Percentiles rank a stretch among this genome's conserved stretches.
Evolutionary conservation across 2,797 vertebrate genomes (phyloP).

Genomic region (Sphenodon punctatus): DNA sequence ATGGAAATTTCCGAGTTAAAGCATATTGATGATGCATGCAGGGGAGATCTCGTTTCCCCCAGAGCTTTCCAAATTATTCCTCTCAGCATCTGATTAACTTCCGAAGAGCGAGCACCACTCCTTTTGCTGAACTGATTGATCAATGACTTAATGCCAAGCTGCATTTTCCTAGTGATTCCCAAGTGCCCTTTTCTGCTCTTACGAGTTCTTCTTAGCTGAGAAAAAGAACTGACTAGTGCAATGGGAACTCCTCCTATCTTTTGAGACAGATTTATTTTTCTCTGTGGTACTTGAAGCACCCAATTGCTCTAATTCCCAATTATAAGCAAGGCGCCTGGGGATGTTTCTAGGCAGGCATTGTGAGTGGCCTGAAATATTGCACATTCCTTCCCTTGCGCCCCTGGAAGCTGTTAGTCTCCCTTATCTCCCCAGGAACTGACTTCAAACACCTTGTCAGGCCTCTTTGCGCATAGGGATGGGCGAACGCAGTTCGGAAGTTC

Average conservation of each 20-base stretch:
- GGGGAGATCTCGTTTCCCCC: constrained; percentile 60
- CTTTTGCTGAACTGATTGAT: constrained; percentile 72
- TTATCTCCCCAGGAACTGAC: too few relatives aligned
- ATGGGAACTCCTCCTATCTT: constrained; percentile 26
- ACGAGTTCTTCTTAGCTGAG: constrained; percentile 44
- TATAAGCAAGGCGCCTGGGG: too few relatives aligned
- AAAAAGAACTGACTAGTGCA: constrained; percentile 24
- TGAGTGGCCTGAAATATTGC: too few relatives aligned
- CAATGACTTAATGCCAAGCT: constrained; percentile 68
- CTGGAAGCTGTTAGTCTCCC: too few relatives aligned
- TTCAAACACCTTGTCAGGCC: too few relatives aligned
- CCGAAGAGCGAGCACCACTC: constrained; percentile 61
- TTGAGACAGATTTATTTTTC: neutral
- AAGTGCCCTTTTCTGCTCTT: constrained; percentile 54
- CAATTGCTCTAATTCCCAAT: too few relatives aligned
- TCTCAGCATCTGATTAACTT: constrained; percentile 75
- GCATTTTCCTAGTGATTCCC: constrained; percentile 66
- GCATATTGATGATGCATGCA: constrained; percentile 64
- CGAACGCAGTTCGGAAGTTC: too few relatives aligned
- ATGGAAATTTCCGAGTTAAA: constrained; percentile 71
- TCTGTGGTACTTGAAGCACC: neutral
- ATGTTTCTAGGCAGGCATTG: too few relatives aligned
- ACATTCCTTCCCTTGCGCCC: too few relatives aligned
- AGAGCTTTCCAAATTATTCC: constrained; percentile 71
- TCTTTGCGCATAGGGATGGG: too few relatives aligned